phyloP scores from a whole-genome alignment of 2,113 vertebrate species.

The Bufo bufo region DNA sequence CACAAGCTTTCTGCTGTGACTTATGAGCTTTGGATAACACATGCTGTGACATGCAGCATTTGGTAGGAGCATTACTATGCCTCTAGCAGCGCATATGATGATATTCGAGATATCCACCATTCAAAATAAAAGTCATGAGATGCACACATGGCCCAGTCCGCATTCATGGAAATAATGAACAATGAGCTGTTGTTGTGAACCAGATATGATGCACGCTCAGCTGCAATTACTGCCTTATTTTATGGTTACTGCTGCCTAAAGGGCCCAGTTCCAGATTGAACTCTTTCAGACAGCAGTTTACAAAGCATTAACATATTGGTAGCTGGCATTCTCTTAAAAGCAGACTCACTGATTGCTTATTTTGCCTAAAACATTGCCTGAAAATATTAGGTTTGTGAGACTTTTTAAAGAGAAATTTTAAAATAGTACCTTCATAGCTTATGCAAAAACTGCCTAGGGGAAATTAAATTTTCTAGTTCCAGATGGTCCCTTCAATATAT shows the following conservation, averaged over 20 bases:
- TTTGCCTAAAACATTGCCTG: slow-evolving; percentile 12
- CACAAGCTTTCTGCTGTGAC: slow-evolving; percentile 23
- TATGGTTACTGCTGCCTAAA: slow-evolving; percentile 50
- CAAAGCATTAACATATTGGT: slow-evolving; percentile 54
- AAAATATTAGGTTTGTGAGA: slow-evolving; percentile 22
- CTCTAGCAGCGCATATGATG: slow-evolving; percentile 40
- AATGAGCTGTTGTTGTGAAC: slow-evolving; percentile 37
- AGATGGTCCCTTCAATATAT: slow-evolving; percentile 39
- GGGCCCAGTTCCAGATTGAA: slow-evolving; percentile 33
- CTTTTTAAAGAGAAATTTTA: slow-evolving; percentile 17
- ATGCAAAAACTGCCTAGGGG: slow-evolving; percentile 36
- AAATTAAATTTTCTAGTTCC: slow-evolving; percentile 34
- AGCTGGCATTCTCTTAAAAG: slow-evolving; percentile 28
- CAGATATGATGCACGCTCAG: slow-evolving; percentile 6
- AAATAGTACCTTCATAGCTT: slow-evolving; percentile 33
- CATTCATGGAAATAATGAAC: slow-evolving; percentile 30
- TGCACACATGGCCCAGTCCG: slow-evolving; percentile 20
- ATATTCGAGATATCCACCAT: slow-evolving; percentile 30
- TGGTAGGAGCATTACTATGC: slow-evolving; percentile 24
- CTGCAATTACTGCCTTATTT: slow-evolving; percentile 42
- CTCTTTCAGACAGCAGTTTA: slow-evolving; percentile 38
- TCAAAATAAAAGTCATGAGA: slow-evolving; percentile 36
- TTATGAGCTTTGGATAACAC: slow-evolving; percentile 33
- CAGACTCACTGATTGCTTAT: slow-evolving; percentile 24
- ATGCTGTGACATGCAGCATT: slow-evolving; percentile 45